Percentiles rank a stretch among this genome's conserved stretches.
Evolutionary conservation across 2,113 vertebrate genomes (phyloP).

Genomic region (Bos javanicus): DNA sequence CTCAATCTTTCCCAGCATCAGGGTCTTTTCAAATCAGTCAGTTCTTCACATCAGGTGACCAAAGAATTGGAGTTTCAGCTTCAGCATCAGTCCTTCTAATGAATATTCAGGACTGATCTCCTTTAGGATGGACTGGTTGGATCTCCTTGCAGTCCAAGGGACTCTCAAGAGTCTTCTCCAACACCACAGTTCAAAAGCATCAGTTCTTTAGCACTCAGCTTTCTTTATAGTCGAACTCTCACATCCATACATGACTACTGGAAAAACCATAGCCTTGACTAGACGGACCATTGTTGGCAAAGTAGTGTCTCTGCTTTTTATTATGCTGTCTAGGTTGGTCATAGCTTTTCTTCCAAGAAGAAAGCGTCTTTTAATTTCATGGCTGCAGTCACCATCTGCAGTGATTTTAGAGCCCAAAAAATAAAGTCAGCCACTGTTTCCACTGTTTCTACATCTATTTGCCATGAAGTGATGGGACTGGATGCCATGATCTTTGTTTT

Average conservation of each 20-base stretch:
- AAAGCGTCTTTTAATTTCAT: background rate
- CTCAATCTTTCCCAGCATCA: background rate
- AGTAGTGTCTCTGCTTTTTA: background rate
- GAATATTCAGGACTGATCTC: background rate
- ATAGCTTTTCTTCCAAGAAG: background rate
- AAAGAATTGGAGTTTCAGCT: background rate
- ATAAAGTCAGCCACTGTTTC: background rate
- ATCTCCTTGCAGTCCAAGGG: background rate
- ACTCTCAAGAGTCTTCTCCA: background rate
- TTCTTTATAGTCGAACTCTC: background rate
- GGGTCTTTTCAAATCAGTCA: background rate
- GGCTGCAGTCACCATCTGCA: background rate
- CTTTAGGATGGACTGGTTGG: background rate
- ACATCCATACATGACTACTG: background rate
- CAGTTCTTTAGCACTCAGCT: background rate
- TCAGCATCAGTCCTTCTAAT: background rate
- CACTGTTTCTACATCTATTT: background rate
- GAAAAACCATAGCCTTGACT: background rate
- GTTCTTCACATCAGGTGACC: background rate
- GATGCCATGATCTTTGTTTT: background rate
- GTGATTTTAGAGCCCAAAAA: background rate
- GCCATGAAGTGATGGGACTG: background rate
- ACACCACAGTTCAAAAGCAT: background rate
- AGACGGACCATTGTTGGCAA: background rate
- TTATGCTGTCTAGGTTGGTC: background rate